Conservation (phyloP, 2,888 invertebrate species). For the Sicus ferrugineus region DNA sequence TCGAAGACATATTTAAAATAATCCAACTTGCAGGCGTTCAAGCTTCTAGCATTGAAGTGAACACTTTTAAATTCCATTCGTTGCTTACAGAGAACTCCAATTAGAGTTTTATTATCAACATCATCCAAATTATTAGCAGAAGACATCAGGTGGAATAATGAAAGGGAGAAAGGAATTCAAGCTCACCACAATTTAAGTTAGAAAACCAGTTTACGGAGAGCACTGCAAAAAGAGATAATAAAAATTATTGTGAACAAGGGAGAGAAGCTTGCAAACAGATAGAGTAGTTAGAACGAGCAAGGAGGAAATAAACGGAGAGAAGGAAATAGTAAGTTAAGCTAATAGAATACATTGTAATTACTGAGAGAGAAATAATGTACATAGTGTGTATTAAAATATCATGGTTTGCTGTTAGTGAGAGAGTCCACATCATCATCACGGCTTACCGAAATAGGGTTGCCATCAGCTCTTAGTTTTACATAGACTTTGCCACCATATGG, state of each 20-base stretch:
- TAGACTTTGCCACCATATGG: not conserved
- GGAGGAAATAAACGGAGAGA: not conserved
- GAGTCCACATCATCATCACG: not conserved
- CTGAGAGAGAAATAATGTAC: not conserved
- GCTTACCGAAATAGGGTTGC: not conserved
- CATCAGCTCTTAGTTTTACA: not conserved
- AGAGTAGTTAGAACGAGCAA: no score
- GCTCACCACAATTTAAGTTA: not conserved
- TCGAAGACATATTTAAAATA: no score
- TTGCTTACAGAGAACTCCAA: not conserved
- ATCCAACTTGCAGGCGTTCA: no score
- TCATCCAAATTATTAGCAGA: not conserved
- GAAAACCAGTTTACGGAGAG: not conserved
- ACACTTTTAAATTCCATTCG: no score
- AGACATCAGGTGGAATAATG: not conserved
- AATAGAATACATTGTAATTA: not conserved
- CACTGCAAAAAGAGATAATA: not conserved
- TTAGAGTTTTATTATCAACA: not conserved
- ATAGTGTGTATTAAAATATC: not conserved
- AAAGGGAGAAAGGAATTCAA: not conserved
- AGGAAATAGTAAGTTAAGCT: not conserved
- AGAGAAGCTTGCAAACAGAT: no score
- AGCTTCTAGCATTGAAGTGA: no score
- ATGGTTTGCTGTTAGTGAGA: not conserved
- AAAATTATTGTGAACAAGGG: not conserved